Base-by-base conservation (phyloP, 2,113 vertebrate genomes). In the Megalops atlanticus region DNA sequence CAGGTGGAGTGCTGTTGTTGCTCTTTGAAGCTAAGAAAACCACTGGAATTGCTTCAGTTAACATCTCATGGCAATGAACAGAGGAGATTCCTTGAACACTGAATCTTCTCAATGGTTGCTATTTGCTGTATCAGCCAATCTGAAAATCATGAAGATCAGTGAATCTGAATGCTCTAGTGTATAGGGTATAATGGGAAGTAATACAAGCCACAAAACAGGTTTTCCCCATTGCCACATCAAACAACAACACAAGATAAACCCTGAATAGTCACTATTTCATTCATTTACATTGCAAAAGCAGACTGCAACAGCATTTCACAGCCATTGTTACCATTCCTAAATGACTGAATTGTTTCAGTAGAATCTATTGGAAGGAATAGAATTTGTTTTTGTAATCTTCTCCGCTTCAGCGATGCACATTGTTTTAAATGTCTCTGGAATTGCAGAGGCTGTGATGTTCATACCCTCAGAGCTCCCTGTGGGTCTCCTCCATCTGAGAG, bases 401-500 rank as follows among this genome's bases (percentile, higher is more conserved):
- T 24, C 47, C 78, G 79, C 81, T 33, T 31, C 68, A 82, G 80
- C 43, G 36, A 74, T 79, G 83, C 77, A n/a, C n/a, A n/a, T n/a
- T n/a, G n/a, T n/a, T n/a, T n/a, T 77, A 47, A 27, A 64, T 31
- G 21, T 64, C 24, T n/a, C 8, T 27, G 58, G 31, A 64, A 64
- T n/a, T 2, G 21, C 52, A 36, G 80, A 43, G 83, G 64, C 81
- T 40, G 52, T 77, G 45, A 77, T 52, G 43, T 27, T 76, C 45
- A 43, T 47, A 70, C 70, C 77, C 74, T 80, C 70, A 35, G 64
- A 52, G 69, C 11, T 75, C 76, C 27, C 43, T 71, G 41, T 52
- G 68, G 75, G 76, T 40, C 15, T 40, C 69, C 49, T 82, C 76
- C 45, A 52, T 33, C 78, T 74, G 33, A 64, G 14, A 49, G 45